Evolutionary conservation across 2,113 vertebrate genomes (phyloP).

Genomic region (Callospermophilus lateralis): DNA sequence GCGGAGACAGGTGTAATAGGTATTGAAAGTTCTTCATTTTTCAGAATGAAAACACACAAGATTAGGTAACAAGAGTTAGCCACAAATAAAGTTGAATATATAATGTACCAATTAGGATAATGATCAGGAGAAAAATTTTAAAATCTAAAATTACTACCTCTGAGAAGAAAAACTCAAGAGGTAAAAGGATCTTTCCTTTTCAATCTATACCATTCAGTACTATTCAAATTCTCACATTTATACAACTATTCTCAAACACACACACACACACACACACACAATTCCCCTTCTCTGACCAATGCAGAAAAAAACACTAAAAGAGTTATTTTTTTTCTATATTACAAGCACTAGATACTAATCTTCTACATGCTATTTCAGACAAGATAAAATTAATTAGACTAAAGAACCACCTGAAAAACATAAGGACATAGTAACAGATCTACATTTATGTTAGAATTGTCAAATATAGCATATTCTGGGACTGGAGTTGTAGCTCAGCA

Average conservation of each 20-base stretch:
- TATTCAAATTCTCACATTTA: slow-evolving; percentile 50
- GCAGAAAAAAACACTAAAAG: background rate
- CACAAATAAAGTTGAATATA: background rate
- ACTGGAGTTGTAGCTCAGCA: too few relatives aligned
- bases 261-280: background rate
- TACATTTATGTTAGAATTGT: background rate
- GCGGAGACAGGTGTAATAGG: background rate
- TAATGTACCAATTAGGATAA: background rate
- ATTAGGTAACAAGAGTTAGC: background rate
- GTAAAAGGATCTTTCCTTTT: slow-evolving; percentile 11
- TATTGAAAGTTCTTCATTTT: slow-evolving; percentile 43
- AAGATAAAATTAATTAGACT: slow-evolving; percentile 32
- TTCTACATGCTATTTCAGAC: slow-evolving; percentile 1
- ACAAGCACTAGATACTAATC: background rate
- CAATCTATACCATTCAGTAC: background rate
- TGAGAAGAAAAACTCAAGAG: slow-evolving; percentile 37
- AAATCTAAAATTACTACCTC: slow-evolving; percentile 33
- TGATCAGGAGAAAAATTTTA: background rate
- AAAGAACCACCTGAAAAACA: slow-evolving; percentile 35
- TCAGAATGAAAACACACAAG: background rate
- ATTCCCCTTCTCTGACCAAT: background rate
- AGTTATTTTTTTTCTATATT: background rate
- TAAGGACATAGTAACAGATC: background rate
- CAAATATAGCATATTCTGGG: background rate
- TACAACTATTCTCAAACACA: background rate